Conservation (phyloP, 2,888 invertebrate species). For the Eristalis arbustorum region DNA sequence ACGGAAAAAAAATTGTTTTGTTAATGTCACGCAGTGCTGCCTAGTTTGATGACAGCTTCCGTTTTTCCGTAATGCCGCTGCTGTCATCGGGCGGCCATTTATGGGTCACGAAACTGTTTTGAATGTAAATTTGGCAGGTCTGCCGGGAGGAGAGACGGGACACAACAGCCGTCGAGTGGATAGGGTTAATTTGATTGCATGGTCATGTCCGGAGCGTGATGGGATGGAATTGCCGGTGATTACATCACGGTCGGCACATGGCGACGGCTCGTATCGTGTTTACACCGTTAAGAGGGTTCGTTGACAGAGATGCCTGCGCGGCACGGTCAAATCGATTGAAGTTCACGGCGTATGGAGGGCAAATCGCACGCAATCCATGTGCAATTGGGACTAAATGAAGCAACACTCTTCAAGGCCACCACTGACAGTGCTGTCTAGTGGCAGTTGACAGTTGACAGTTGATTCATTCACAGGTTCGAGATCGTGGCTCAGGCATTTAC, state of each 20-base stretch:
- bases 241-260: slow-evolving; percentile 37
- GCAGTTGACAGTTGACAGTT: too few species aligned
- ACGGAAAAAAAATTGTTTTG: not conserved
- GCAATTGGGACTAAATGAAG: too few species aligned
- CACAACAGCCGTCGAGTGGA: not conserved
- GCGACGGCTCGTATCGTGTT: not conserved
- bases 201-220: slow-evolving; percentile 27
- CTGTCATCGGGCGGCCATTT: slow-evolving; percentile 20
- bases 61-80: slow-evolving; percentile 30
- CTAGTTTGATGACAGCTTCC: slow-evolving; percentile 54
- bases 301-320: not conserved
- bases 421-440: not conserved
- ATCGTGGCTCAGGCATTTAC: not conserved
- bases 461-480: not conserved
- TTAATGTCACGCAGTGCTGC: slow-evolving; percentile 44
- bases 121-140: slow-evolving; percentile 52
- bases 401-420: not conserved
- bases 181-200: slow-evolving; percentile 51
- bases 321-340: not conserved
- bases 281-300: not conserved
- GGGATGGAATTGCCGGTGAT: slow-evolving; percentile 11
- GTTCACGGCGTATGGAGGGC: too few species aligned
- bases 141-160: slow-evolving; percentile 19
- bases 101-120: slow-evolving; percentile 52
- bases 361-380: too few species aligned